phyloP scores from a whole-genome alignment of 1,140 invertebrate genomes.

The Diachasma alloeum region DNA sequence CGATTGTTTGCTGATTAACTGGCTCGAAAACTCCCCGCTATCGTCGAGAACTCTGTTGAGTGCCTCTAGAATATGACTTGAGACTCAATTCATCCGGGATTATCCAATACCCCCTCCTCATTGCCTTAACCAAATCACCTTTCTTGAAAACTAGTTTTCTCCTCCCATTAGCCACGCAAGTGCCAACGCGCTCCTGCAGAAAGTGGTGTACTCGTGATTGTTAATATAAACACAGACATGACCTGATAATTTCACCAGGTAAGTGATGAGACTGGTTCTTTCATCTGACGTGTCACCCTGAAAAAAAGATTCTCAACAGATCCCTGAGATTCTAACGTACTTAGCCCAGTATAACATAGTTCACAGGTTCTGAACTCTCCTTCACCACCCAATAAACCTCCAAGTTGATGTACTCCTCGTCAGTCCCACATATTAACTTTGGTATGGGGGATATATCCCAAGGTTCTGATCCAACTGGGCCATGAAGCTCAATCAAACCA shows the following conservation, averaged over 20 bases:
- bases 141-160: slow-evolving; percentile 95
- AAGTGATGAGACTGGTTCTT: slow-evolving; percentile 96
- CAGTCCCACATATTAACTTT: slow-evolving; percentile 67
- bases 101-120: slow-evolving; percentile 98
- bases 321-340: slow-evolving; percentile 91
- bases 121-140: slow-evolving; percentile 94
- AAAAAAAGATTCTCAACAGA: slow-evolving; percentile 90
- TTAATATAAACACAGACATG: slow-evolving; percentile 97
- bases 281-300: slow-evolving; percentile 99
- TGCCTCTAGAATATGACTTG: slow-evolving; percentile 97
- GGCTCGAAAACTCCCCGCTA: slow-evolving; percentile 97
- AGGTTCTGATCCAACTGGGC: slow-evolving; percentile 88
- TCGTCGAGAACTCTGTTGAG: slow-evolving; percentile 97
- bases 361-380: slow-evolving; percentile 74
- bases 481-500: slow-evolving; percentile 95
- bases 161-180: slow-evolving; percentile 83
- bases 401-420: slow-evolving; percentile 74
- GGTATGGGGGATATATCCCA: slow-evolving; percentile 79
- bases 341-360: slow-evolving; percentile 91
- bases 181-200: slow-evolving; percentile 97
- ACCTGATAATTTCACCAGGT: slow-evolving; percentile 89
- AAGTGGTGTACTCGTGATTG: slow-evolving; percentile 98
- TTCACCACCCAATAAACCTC: slow-evolving; percentile 93
- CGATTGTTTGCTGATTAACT: slow-evolving; percentile 92
- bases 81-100: slow-evolving; percentile 99